Base-by-base conservation (phyloP, 2,113 vertebrate species). In the Otus sunia region DNA sequence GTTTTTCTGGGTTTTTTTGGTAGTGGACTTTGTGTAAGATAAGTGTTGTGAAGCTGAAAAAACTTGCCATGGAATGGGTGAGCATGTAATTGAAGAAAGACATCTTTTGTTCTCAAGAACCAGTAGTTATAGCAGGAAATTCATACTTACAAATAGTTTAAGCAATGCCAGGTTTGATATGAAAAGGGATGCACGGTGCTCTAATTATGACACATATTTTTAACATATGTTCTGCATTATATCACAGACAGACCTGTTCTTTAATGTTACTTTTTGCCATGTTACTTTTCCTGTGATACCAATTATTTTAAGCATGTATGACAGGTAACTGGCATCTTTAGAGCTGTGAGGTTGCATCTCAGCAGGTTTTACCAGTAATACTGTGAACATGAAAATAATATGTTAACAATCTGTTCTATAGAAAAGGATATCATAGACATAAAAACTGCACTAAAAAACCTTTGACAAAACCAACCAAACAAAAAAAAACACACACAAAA, bases 321-420 rank as follows among this genome's bases (percentile, higher is more conserved):
- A 96, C 95, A 94, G 69, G 96, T 97, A 96, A 45, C 76, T 94
- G 97, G 89, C 95, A 91, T 92, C 94, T 93, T 94, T 95, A 90
- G 62, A 86, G 77, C 89, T 60, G 37, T 86, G 92, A 98, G 96
- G 97, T 96, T 98, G 91, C 86, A 77, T 97, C 97, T 96, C 98
- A 98, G 98, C 97, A 96, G 97, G 97, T 94, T 97, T 94, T 76
- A 93, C n/a, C 95, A 93, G 45, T 59, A 95, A 91, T 93, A 75
- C 83, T 77, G 80, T 90, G 92, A 90, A 91, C 94, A 92, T 88
- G 52, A 76, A 96, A 92, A 94, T 92, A 93, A 47, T 93, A 79
- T 30, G 18, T 73, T 90, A 86, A 76, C 68, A 72, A 86, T 64
- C 26, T 73, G 18, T 66, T 87, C 55, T 62, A 13, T 72, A 47